These are phyloP conservation scores for Apamea anceps DNA, from an alignment of 2,888 invertebrate species.

Conservation along the genomic window DNA sequence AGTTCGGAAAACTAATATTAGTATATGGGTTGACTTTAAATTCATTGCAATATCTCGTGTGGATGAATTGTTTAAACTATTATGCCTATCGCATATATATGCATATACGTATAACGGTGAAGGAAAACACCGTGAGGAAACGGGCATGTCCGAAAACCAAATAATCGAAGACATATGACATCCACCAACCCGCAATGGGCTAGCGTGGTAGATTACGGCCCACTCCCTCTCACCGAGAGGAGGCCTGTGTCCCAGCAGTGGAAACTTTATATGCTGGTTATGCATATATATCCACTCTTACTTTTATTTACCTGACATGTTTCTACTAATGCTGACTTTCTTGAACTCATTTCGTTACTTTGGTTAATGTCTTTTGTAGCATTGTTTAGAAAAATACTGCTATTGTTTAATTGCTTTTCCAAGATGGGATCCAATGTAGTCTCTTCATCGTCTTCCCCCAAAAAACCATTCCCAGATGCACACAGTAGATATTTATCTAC, in stretches of 20 bases:
- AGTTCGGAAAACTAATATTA: background rate
- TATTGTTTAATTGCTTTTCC: background rate
- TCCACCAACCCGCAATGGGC: too few relatives aligned
- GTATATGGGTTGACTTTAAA: background rate
- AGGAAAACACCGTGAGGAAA: too few relatives aligned
- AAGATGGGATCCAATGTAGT: background rate
- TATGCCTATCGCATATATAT: background rate
- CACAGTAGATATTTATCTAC: slow-evolving; percentile 44
- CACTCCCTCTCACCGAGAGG: too few relatives aligned
- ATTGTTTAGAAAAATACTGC: background rate
- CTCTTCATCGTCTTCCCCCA: slow-evolving; percentile 20
- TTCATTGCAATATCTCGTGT: background rate
- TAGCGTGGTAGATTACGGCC: too few relatives aligned
- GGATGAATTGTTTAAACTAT: background rate
- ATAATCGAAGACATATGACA: too few relatives aligned
- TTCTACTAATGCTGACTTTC: slow-evolving; percentile 33
- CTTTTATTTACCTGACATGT: slow-evolving; percentile 40
- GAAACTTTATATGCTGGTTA: too few relatives aligned
- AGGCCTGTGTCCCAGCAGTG: too few relatives aligned
- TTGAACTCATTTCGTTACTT: slow-evolving; percentile 19
- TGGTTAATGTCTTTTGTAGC: background rate
- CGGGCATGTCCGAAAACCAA: too few relatives aligned
- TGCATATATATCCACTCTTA: background rate
- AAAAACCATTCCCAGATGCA: slow-evolving; percentile 24
- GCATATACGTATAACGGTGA: too few relatives aligned